Evolutionary conservation across 64 coral and sea anemone species (phyloP).

Genomic region (Anthopleura sola): DNA sequence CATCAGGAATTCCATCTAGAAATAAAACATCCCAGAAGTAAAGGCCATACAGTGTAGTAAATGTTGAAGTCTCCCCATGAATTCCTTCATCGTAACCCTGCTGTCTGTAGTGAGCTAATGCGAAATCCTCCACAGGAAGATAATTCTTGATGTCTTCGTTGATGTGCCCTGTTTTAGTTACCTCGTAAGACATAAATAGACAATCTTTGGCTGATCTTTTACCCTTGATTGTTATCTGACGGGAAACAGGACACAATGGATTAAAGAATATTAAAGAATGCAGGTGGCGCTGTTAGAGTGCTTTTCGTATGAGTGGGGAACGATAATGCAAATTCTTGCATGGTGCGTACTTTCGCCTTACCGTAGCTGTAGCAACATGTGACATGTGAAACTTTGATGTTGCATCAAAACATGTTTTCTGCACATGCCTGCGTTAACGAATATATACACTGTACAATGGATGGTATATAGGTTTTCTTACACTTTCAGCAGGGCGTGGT

Average conservation of each 20-base stretch:
- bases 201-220: conserved; percentile 68
- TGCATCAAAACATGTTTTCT: no score
- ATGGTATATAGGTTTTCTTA: background rate
- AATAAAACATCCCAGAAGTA: conserved; percentile 94
- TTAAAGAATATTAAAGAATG: background rate
- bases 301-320: no score
- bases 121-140: conserved; percentile 80
- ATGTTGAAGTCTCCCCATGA: conserved; percentile 82
- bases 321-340: no score
- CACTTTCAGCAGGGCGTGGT: conserved; percentile 46
- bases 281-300: no score
- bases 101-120: conserved; percentile 68
- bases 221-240: conserved; percentile 81
- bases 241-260: background rate
- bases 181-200: conserved; percentile 70
- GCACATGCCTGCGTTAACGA: no score
- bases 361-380: no score
- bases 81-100: conserved; percentile 91
- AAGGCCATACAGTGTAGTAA: conserved; percentile 62
- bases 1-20: conserved; percentile 62
- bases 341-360: no score
- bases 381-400: no score
- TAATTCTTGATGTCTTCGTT: conserved; percentile 61
- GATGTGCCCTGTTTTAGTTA: conserved; percentile 55
- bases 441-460: no score